A percentile compares a stretch with the other conserved stretches of the same genome.
Conservation (phyloP, 2,888 invertebrate species). For the Drosophila nr. perissopoda region DNA sequence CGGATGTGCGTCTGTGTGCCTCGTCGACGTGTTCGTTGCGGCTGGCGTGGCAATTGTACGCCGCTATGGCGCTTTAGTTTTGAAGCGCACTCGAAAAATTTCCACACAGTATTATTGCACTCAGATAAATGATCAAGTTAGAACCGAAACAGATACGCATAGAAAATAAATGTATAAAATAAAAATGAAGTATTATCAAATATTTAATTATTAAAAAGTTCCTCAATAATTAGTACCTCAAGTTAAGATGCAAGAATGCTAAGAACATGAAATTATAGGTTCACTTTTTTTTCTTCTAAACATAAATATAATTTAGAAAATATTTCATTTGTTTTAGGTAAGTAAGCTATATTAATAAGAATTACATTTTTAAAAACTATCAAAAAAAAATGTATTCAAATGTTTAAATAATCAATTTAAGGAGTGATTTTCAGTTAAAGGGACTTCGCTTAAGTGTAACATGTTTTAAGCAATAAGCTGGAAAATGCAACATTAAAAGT, state of each 20-base stretch:
- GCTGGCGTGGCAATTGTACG: constrained; percentile 41
- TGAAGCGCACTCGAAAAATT: constrained; percentile 27
- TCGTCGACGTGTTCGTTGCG: constrained; percentile 17
- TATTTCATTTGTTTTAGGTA: background rate
- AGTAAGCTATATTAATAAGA: background rate
- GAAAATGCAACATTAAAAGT: background rate
- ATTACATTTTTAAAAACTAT: background rate
- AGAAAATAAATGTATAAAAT: background rate
- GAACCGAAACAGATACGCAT: background rate
- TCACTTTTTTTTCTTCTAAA: background rate
- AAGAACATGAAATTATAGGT: background rate
- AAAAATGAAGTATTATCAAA: too few relatives aligned
- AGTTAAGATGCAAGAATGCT: background rate
- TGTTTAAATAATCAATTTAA: background rate
- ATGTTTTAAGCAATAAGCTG: background rate
- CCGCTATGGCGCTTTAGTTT: constrained; percentile 40
- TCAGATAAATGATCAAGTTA: constrained; percentile 15
- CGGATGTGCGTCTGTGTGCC: constrained; percentile 1
- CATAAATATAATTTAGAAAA: fast-evolving
- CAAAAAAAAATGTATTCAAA: fast-evolving
- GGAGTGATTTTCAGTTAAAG: background rate
- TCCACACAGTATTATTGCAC: constrained; percentile 12
- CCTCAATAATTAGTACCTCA: too few relatives aligned
- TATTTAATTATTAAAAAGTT: too few relatives aligned
- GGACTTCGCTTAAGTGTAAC: fast-evolving